A percentile compares a stretch with the other conserved stretches of the same genome.
phyloP scores from a whole-genome alignment of 2,797 vertebrate species.

The Smutsia temminckii region DNA sequence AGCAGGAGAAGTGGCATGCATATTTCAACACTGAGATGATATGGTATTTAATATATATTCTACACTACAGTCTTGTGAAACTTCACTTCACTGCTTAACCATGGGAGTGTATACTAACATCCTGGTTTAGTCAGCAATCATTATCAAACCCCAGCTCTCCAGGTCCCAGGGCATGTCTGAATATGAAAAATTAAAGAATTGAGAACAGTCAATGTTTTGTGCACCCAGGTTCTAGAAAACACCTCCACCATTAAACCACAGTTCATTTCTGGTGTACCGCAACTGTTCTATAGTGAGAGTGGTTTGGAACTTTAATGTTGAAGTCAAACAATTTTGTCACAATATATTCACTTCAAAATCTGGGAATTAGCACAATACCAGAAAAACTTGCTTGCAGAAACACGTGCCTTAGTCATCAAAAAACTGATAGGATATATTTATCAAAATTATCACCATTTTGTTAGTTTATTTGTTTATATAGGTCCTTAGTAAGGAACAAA shows the following conservation, averaged over 20 bases:
- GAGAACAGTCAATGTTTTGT: not conserved
- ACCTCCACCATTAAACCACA: not conserved
- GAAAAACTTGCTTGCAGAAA: not conserved
- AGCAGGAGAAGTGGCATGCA: too few relatives aligned
- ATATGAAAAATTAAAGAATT: not conserved
- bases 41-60: not conserved
- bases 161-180: not conserved
- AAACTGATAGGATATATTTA: not conserved
- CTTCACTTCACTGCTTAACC: not conserved
- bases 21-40: not conserved
- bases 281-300: not conserved
- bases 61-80: not conserved
- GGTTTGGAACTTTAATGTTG: not conserved
- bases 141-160: not conserved
- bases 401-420: not conserved
- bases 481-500: not conserved
- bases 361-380: not conserved
- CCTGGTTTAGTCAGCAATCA: not conserved
- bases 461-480: not conserved
- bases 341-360: not conserved
- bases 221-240: not conserved
- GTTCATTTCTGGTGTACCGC: not conserved
- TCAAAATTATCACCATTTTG: not conserved
- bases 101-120: not conserved
- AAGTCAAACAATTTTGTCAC: not conserved